Conservation (phyloP, 2,888 invertebrate species). For the Punctoribates punctum region DNA sequence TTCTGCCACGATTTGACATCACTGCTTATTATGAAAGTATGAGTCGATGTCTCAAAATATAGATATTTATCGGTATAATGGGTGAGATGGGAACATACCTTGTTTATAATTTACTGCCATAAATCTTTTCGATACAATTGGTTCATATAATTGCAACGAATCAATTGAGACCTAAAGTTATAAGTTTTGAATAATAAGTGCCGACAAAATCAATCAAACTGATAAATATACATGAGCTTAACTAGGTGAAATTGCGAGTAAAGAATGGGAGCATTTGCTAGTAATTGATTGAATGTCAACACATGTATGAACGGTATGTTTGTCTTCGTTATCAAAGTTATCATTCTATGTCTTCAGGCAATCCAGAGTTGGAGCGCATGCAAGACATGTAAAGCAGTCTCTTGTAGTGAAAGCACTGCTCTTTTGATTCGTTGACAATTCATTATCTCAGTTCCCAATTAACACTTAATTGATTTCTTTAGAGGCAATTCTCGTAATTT, state of each 20-base stretch:
- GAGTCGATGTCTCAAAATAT: too few relatives aligned
- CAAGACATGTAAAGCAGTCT: background rate
- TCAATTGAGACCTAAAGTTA: too few relatives aligned
- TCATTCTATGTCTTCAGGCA: background rate
- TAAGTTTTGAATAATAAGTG: background rate
- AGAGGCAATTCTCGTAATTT: background rate
- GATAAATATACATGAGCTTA: background rate
- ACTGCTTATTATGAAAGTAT: too few relatives aligned
- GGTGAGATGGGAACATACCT: too few relatives aligned
- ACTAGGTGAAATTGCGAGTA: background rate
- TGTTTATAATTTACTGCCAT: too few relatives aligned
- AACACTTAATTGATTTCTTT: conserved; percentile 4
- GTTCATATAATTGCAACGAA: too few relatives aligned
- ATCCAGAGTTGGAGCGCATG: background rate
- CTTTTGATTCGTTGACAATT: background rate
- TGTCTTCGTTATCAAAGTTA: conserved; percentile 2
- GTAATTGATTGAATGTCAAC: conserved; percentile 22
- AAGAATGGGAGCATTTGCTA: background rate
- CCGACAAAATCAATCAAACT: background rate
- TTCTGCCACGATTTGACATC: too few relatives aligned
- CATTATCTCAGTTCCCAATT: background rate
- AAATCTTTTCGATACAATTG: too few relatives aligned
- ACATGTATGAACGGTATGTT: background rate
- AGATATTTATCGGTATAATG: too few relatives aligned
- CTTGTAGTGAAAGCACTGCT: background rate